Evolutionary conservation across 2,113 vertebrate species (phyloP).

Genomic region (Cranoglanis bouderius): DNA sequence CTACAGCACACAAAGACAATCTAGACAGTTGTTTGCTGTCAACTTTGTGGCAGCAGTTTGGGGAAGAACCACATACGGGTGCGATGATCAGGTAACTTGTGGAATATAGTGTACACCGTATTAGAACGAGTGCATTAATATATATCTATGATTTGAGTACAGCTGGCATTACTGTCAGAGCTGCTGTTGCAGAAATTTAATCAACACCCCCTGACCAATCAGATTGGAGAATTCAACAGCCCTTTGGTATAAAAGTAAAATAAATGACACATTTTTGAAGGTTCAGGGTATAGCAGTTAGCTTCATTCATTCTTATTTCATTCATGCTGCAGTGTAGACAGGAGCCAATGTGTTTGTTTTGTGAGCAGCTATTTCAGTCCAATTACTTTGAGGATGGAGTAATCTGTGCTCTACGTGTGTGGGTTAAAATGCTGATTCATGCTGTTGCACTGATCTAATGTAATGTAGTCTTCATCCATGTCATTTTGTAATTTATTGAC

Average conservation of each 20-base stretch:
- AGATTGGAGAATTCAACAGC: not conserved
- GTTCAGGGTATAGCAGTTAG: not conserved
- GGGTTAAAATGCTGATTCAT: not conserved
- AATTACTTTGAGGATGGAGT: not conserved
- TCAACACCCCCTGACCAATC: not conserved
- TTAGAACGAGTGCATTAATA: not conserved
- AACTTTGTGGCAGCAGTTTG: not conserved
- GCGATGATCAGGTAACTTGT: not conserved
- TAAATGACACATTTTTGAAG: not conserved
- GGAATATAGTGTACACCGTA: not conserved
- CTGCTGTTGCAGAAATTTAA: not conserved
- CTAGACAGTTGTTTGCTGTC: not conserved
- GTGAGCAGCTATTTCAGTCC: not conserved
- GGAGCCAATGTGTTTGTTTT: not conserved
- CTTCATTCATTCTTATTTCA: not conserved
- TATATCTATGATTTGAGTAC: not conserved
- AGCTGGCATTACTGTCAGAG: not conserved
- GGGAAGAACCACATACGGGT: not conserved
- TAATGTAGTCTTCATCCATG: not conserved
- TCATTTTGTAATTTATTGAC: conserved; percentile 1
- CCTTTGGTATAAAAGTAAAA: not conserved
- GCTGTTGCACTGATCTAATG: not conserved
- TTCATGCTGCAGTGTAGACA: not conserved
- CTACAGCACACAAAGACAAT: not conserved
- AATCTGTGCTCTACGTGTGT: not conserved